Conservation (phyloP, 2,888 invertebrate genomes). For the Altica lythri region DNA sequence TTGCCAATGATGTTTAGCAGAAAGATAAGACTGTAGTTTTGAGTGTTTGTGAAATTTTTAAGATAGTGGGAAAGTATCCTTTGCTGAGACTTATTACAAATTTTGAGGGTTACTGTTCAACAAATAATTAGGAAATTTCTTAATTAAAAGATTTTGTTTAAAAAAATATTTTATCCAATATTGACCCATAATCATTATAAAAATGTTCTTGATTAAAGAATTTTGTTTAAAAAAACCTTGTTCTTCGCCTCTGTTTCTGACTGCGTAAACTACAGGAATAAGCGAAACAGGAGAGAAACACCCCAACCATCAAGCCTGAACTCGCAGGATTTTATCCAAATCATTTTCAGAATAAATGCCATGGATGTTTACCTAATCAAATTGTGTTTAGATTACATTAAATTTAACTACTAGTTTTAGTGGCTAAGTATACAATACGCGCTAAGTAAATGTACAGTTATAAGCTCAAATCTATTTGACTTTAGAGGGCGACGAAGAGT, state of each 20-base stretch:
- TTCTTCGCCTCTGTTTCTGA: neutral
- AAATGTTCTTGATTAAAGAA: too few species aligned
- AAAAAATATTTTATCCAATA: neutral
- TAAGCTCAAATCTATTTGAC: slow-evolving; percentile 45
- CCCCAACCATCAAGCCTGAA: slow-evolving; percentile 20
- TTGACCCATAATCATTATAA: too few species aligned
- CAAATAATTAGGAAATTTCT: too few species aligned
- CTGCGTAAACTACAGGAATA: neutral
- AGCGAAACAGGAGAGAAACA: slow-evolving; percentile 7
- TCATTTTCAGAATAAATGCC: slow-evolving; percentile 41
- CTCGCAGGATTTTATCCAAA: slow-evolving; percentile 32
- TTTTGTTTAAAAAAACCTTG: too few species aligned
- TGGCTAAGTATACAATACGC: slow-evolving; percentile 42
- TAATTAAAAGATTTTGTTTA: too few species aligned
- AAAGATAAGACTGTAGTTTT: too few species aligned
- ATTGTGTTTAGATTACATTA: slow-evolving; percentile 47
- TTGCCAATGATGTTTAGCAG: too few species aligned
- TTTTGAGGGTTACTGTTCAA: too few species aligned
- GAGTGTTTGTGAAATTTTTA: too few species aligned
- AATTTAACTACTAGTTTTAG: slow-evolving; percentile 47
- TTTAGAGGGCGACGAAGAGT: slow-evolving; percentile 42
- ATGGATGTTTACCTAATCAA: slow-evolving; percentile 47
- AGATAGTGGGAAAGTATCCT: too few species aligned
- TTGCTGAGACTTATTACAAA: too few species aligned
- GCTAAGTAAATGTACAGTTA: slow-evolving; percentile 41